These are phyloP conservation scores for Onychomys leucogaster DNA, from an alignment of 2,797 vertebrate species.

Conservation along the genomic window DNA sequence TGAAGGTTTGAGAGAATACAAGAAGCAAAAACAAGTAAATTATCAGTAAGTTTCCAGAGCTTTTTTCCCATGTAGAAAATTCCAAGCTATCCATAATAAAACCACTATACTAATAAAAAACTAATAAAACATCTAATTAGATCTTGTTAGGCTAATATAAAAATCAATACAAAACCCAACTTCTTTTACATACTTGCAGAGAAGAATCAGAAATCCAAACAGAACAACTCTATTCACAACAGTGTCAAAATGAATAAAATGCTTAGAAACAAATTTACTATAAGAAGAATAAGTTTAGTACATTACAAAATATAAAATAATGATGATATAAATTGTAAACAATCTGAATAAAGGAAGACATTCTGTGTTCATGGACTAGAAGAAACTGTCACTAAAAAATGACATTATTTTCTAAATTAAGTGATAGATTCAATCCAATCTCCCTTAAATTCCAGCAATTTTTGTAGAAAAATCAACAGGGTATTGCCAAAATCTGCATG, in stretches of 20 bases:
- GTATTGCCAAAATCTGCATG: conserved; percentile 51
- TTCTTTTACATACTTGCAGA: background rate
- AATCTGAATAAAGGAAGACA: conserved; percentile 32
- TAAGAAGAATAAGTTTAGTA: background rate
- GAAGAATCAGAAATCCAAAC: conserved; percentile 46
- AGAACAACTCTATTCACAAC: conserved; percentile 20
- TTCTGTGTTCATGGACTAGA: conserved; percentile 46
- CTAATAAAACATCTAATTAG: background rate
- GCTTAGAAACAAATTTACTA: conserved; percentile 46
- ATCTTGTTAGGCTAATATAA: conserved; percentile 8
- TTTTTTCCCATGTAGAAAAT: conserved; percentile 28
- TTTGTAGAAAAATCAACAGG: conserved; percentile 49
- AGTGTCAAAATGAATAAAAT: conserved; percentile 56
- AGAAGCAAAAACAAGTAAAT: background rate
- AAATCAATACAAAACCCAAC: background rate
- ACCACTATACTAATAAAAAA: conserved; percentile 24
- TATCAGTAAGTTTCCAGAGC: background rate
- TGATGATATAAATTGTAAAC: background rate
- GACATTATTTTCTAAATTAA: conserved; percentile 34
- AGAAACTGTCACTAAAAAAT: conserved; percentile 53
- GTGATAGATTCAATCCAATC: conserved; percentile 46
- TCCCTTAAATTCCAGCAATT: conserved; percentile 25
- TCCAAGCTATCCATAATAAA: conserved; percentile 43
- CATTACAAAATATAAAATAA: background rate
- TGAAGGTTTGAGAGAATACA: conserved; percentile 5